Percentiles rank a stretch among this genome's conserved stretches.
phyloP scores from a whole-genome alignment of 1,140 invertebrate species.

The Solenopsis fugax region DNA sequence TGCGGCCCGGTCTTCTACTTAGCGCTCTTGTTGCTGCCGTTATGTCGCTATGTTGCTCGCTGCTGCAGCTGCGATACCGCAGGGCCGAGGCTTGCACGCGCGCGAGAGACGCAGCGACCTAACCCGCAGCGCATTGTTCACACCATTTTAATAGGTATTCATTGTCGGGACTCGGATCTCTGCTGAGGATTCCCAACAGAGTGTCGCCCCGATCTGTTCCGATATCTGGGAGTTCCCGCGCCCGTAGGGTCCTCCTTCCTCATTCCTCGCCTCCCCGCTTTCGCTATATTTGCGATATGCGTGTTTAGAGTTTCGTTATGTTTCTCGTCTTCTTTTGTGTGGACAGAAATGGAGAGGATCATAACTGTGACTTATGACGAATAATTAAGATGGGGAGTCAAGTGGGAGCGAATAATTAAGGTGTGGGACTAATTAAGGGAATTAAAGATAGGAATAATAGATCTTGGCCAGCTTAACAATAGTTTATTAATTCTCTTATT shows the following conservation, averaged over 20 bases:
- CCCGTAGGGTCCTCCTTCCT: not conserved
- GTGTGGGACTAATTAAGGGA: not conserved
- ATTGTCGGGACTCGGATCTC: conserved; percentile 80
- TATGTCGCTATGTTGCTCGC: conserved; percentile 1
- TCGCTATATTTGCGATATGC: not conserved
- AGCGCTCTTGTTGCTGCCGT: conserved; percentile 72
- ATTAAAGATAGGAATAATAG: not conserved
- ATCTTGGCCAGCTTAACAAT: no score
- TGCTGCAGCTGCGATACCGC: conserved; percentile 68
- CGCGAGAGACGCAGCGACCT: conserved; percentile 41
- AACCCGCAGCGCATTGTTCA: conserved; percentile 81
- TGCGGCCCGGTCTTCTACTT: conserved; percentile 69
- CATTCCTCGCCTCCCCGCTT: not conserved
- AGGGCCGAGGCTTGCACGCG: conserved; percentile 51
- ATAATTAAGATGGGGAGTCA: not conserved
- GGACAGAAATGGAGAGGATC: no score
- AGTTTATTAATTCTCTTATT: not conserved
- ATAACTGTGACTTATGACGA: not conserved
- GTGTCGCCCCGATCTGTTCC: conserved; percentile 75
- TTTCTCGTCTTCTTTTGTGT: not conserved
- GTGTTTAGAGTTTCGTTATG: not conserved
- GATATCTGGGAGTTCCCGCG: conserved; percentile 70
- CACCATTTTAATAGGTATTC: conserved; percentile 85
- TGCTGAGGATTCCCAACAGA: conserved; percentile 71
- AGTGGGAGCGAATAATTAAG: not conserved